Conservation (phyloP, 2,888 invertebrate species). For the Tachina lurida region DNA sequence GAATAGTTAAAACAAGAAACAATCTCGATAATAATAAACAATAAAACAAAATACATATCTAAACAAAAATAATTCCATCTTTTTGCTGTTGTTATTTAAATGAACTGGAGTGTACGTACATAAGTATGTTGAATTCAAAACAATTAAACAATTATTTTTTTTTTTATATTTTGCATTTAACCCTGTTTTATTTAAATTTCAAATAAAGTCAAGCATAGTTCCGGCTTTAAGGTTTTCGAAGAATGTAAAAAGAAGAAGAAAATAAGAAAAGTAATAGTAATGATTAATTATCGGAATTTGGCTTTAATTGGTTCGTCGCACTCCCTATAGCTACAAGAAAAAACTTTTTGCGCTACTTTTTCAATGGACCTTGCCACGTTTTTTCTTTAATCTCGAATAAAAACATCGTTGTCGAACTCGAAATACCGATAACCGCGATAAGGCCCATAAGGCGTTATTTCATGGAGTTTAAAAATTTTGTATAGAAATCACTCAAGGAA, state of each 20-base stretch:
- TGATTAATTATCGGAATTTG: slow-evolving; percentile 43
- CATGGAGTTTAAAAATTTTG: no score
- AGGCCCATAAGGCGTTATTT: no score
- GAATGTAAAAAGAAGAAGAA: neutral
- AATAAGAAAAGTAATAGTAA: neutral
- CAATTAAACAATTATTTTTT: slow-evolving; percentile 40
- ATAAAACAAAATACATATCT: no score
- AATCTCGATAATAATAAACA: no score
- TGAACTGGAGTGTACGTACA: no score
- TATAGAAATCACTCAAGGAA: no score
- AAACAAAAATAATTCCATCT: no score
- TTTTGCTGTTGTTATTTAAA: no score
- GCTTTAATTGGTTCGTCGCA: neutral
- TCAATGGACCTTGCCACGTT: neutral
- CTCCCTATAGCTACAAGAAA: neutral
- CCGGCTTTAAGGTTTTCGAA: slow-evolving; percentile 40
- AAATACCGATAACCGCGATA: no score
- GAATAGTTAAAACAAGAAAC: no score
- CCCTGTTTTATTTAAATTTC: slow-evolving; percentile 15
- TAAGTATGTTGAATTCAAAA: slow-evolving; percentile 39
- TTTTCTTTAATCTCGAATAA: no score
- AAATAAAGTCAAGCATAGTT: slow-evolving; percentile 59
- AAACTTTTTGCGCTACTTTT: neutral
- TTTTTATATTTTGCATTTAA: slow-evolving; percentile 16
- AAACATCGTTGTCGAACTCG: no score